Conservation (phyloP, 2,113 vertebrate species). For the Ceuthmochares aereus region DNA sequence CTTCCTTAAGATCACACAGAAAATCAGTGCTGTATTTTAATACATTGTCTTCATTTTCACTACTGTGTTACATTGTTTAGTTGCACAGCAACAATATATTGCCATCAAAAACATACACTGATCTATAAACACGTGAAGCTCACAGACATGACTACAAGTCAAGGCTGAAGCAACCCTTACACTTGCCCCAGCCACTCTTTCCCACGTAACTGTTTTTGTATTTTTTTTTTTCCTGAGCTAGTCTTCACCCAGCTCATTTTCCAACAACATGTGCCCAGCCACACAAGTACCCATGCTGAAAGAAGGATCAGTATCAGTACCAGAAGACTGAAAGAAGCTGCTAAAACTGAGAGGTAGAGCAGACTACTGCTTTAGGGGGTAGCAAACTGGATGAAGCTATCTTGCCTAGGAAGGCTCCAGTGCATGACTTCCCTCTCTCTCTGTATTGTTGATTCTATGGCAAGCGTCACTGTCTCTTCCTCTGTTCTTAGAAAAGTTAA, state of each 20-base stretch:
- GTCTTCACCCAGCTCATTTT: background rate
- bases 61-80: background rate
- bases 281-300: background rate
- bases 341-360: background rate
- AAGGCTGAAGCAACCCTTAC: background rate
- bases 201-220: background rate
- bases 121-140: background rate
- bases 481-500: background rate
- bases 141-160: background rate
- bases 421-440: background rate
- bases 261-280: background rate
- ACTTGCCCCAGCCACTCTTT: background rate
- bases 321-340: background rate
- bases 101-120: background rate
- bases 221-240: background rate
- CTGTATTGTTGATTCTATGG: background rate
- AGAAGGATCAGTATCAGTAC: background rate
- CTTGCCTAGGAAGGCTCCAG: background rate
- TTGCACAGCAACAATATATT: background rate
- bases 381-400: background rate
- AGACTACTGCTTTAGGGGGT: background rate
- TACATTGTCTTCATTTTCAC: background rate
- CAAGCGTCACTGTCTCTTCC: background rate
- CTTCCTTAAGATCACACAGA: background rate
- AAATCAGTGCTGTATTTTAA: background rate